A percentile compares a stretch with the other conserved stretches of the same genome.
These are phyloP conservation scores for Microcebus lehilahytsara DNA, from an alignment of 2,113 vertebrate species.

Conservation along the genomic window DNA sequence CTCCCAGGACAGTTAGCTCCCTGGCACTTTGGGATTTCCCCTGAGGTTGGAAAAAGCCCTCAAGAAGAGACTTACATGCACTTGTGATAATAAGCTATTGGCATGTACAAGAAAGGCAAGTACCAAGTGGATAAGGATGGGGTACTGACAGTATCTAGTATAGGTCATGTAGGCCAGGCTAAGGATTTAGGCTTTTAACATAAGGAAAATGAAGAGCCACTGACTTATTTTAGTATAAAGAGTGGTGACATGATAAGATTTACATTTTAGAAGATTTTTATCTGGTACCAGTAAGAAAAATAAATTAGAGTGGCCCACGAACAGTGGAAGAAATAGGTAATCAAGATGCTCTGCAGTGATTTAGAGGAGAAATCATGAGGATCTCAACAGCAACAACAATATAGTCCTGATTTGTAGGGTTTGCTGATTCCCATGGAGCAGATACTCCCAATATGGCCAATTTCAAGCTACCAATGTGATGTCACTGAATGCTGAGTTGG, in stretches of 20 bases:
- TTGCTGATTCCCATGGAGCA: neutral
- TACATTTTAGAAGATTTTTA: neutral
- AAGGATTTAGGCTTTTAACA: constrained; percentile 14
- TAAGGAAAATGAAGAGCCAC: neutral
- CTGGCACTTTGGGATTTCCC: neutral
- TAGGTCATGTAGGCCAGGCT: neutral
- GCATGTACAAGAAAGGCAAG: neutral
- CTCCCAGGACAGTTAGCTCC: neutral
- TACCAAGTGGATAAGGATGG: neutral
- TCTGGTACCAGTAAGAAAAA: neutral
- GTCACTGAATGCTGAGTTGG: neutral
- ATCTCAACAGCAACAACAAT: neutral
- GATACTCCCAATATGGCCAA: neutral
- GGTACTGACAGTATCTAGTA: neutral
- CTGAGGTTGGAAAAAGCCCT: neutral
- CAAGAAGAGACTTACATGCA: neutral
- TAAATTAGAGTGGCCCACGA: neutral
- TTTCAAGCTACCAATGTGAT: neutral
- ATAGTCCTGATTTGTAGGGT: neutral
- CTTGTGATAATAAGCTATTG: neutral
- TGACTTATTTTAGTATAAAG: neutral
- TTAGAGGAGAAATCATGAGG: neutral
- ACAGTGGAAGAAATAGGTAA: neutral
- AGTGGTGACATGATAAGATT: neutral
- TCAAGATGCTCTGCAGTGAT: neutral